Evolutionary conservation across 2,113 vertebrate species (phyloP), one percentile per base, ranked within the genome.

Genomic region (Bungarus multicinctus): DNA sequence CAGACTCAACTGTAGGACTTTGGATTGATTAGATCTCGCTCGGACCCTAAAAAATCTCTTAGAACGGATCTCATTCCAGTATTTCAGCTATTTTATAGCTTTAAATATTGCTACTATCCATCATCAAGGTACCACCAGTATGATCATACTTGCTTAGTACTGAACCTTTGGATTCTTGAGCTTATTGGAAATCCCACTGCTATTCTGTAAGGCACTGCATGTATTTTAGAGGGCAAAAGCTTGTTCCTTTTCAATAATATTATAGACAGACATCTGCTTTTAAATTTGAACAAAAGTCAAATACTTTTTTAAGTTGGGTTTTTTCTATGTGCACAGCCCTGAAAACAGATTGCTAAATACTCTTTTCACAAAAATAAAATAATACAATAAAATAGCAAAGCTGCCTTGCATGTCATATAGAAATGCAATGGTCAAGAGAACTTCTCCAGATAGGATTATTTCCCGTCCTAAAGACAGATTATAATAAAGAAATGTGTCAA

Each of bases 401-500:
- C n/a, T 95, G 9, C 95, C 94, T 95, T 85, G 89, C 85, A 92
- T 94, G 64, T 91, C 60, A 58, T 14, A 92, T 0, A 94, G 90
- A 54, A 92, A 94, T 90, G 89, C n/a, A 91, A 92, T 94, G 92
- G 39, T 86, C 93, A 94, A 64, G 23, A 87, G 91, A 89, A 92
- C 92, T 86, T 87, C 54, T 92, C 93, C 88, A 91, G 88, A 95
- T 92, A 96, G 93, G 91, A 95, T 88, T 74, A 90, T 94, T 88
- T 94, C 95, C 90, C 93, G 54, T 90, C 74, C 30, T 0, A 58
- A 91, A 4, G 69, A 91, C 39, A 53, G 0, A 45, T 97, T 95
- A 96, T 95, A 95, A 95, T 96, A 96, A 96, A 98, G 97, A 97
- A 95, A 97, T 95, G 94, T 6, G 87, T 94, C 88, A 96, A 95